phyloP scores from a whole-genome alignment of 2,888 invertebrate genomes.

The Trilocha varians region DNA sequence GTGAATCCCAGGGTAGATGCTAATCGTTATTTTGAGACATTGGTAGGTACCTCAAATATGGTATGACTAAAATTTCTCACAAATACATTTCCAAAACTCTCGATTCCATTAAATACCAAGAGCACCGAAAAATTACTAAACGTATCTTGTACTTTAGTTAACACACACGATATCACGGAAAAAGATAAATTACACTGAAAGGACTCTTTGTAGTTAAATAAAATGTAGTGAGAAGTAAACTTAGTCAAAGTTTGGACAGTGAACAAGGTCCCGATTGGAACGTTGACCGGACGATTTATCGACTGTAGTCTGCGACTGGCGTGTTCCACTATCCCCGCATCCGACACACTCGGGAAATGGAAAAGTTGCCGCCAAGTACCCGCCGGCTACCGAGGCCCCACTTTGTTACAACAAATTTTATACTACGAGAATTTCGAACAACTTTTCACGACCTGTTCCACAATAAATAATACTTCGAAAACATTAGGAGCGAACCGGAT shows the following conservation, averaged over 20 bases:
- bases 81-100: too few relatives aligned
- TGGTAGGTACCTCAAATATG: too few relatives aligned
- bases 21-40: too few relatives aligned
- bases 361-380: constrained; percentile 42
- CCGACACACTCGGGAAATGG: constrained; percentile 36
- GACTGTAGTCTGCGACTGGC: constrained; percentile 31
- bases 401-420: constrained; percentile 49
- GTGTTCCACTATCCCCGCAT: constrained; percentile 22
- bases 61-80: too few relatives aligned
- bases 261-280: constrained; percentile 19
- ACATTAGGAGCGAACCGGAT: constrained; percentile 30
- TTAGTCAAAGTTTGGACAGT: constrained; percentile 10
- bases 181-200: too few relatives aligned
- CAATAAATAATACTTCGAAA: constrained; percentile 46
- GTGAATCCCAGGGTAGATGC: too few relatives aligned
- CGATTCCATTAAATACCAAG: too few relatives aligned
- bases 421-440: constrained; percentile 30
- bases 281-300: constrained; percentile 37
- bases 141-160: too few relatives aligned
- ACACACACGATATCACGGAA: too few relatives aligned
- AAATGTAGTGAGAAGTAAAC: constrained; percentile 5
- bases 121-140: too few relatives aligned
- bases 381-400: constrained; percentile 32
- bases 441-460: constrained; percentile 40
- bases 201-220: background rate